Evolutionary conservation across 2,113 vertebrate species (phyloP).

Genomic region (Cebidichthys violaceus): DNA sequence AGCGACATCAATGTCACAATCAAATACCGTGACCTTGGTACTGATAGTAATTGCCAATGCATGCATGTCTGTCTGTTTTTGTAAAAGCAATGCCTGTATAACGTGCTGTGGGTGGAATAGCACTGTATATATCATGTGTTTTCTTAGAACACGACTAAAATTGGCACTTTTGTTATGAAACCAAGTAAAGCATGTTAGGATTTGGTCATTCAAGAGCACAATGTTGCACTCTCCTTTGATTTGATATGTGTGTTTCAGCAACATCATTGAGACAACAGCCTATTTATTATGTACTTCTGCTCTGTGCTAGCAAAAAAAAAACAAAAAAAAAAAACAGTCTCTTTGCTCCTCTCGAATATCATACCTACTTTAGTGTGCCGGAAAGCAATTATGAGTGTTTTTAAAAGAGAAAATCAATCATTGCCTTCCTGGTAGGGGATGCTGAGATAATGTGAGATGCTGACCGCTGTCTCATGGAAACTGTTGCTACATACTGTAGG

Average conservation of each 20-base stretch:
- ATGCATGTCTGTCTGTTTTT: conserved; percentile 38
- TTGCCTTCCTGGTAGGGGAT: conserved; percentile 52
- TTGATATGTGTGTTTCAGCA: neutral
- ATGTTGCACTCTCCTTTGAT: conserved; percentile 5
- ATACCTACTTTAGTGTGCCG: conserved; percentile 57
- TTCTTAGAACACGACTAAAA: conserved; percentile 44
- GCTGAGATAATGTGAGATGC: conserved; percentile 59
- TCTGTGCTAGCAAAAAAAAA: no score
- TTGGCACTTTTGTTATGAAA: neutral
- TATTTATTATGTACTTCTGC: conserved; percentile 50
- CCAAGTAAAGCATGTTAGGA: conserved; percentile 6
- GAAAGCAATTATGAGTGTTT: conserved; percentile 67
- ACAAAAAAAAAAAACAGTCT: no score
- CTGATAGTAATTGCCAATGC: conserved; percentile 67
- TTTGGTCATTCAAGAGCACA: conserved; percentile 17
- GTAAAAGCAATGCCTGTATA: conserved; percentile 45
- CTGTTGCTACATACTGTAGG: conserved; percentile 65
- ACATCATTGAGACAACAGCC: conserved; percentile 39
- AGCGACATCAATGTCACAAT: conserved; percentile 65
- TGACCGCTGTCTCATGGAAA: conserved; percentile 73
- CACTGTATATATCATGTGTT: neutral
- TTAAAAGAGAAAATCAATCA: conserved; percentile 59
- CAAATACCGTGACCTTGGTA: conserved; percentile 68
- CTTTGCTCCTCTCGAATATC: conserved; percentile 60
- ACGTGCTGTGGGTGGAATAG: conserved; percentile 42